These are phyloP conservation scores for Saccopteryx bilineata DNA, from an alignment of 2,113 vertebrate genomes.

Conservation along the genomic window DNA sequence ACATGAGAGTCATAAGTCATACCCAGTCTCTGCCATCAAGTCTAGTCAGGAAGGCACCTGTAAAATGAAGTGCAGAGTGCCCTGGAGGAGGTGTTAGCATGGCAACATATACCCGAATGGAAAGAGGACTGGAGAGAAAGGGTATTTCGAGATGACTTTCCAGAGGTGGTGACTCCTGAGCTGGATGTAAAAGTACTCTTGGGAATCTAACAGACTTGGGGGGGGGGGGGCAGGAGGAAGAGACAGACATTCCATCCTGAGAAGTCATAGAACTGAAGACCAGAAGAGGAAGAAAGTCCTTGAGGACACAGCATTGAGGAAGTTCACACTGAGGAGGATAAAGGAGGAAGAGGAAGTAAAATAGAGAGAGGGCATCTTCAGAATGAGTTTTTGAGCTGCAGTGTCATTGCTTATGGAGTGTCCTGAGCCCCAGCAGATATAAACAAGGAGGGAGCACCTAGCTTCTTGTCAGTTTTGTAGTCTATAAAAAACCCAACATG, in stretches of 20 bases:
- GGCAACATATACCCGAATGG: background rate
- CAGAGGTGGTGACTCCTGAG: conserved; percentile 10
- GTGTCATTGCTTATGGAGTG: background rate
- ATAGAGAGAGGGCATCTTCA: background rate
- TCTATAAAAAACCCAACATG: background rate
- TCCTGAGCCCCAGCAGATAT: background rate
- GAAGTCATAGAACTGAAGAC: background rate
- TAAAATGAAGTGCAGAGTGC: background rate
- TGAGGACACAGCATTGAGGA: background rate
- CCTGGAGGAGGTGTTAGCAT: background rate
- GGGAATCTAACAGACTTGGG: background rate
- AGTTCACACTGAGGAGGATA: background rate
- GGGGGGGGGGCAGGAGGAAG: background rate
- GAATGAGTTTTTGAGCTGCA: background rate
- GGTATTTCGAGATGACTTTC: background rate
- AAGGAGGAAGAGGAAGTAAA: conserved; percentile 4
- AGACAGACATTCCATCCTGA: background rate
- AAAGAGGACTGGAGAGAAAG: background rate
- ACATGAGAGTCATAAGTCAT: background rate
- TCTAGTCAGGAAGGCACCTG: background rate
- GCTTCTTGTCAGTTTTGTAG: background rate
- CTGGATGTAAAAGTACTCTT: background rate
- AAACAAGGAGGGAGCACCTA: background rate
- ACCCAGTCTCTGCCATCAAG: background rate
- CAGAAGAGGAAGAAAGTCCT: background rate